phyloP scores from a whole-genome alignment of 2,113 vertebrate genomes.

The Megatriorchis doriae region DNA sequence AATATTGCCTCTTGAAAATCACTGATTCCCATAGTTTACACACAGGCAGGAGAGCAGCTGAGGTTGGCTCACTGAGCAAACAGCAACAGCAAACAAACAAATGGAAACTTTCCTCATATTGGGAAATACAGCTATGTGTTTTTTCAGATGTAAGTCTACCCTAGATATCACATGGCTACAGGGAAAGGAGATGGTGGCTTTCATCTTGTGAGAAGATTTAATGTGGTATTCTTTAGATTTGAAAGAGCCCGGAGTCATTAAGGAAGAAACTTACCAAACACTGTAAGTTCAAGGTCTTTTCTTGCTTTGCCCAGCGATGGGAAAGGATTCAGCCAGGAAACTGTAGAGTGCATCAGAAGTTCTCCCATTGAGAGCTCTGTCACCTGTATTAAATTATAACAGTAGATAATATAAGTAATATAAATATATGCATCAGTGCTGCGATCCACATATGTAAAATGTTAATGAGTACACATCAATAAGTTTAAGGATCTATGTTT shows the following conservation, averaged over 20 bases:
- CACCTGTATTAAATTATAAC: constrained; percentile 73
- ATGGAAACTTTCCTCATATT: neutral
- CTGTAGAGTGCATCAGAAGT: constrained; percentile 91
- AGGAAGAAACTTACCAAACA: constrained; percentile 83
- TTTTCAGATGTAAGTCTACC: neutral
- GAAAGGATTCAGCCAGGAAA: constrained; percentile 94
- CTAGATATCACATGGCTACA: neutral
- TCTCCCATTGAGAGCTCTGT: constrained; percentile 98
- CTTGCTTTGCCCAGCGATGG: constrained; percentile 88
- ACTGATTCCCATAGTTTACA: neutral
- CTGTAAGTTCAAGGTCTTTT: constrained; percentile 91
- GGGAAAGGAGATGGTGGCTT: neutral
- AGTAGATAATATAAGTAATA: neutral
- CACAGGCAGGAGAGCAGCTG: neutral
- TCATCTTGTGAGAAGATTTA: neutral
- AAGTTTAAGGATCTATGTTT: neutral
- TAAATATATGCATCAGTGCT: neutral
- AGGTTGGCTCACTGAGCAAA: neutral
- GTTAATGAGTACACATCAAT: neutral
- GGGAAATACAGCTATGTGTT: neutral
- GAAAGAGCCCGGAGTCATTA: neutral
- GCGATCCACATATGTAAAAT: neutral
- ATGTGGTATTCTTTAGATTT: neutral
- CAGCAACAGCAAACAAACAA: neutral
- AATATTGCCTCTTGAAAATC: neutral